Conservation (phyloP, 2,888 invertebrate species). For the Xanthorhoe spadicearia region DNA sequence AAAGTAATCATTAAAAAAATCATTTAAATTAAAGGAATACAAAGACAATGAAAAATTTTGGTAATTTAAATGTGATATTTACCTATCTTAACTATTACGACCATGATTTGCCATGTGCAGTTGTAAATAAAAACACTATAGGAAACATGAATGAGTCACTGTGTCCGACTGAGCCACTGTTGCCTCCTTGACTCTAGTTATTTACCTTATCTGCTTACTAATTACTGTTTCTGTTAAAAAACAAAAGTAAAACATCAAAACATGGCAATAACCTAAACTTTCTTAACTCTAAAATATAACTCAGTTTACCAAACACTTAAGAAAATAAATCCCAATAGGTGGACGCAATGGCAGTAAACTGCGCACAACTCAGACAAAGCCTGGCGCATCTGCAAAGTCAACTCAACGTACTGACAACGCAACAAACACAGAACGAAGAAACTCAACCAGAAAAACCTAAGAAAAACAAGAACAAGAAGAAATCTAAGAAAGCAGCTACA, state of each 20-base stretch:
- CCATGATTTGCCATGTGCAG: too few relatives aligned
- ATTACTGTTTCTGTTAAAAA: background rate
- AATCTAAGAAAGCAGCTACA: constrained; percentile 53
- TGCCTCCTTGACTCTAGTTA: too few relatives aligned
- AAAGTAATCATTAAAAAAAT: too few relatives aligned
- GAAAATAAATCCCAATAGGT: constrained; percentile 61
- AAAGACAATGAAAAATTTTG: too few relatives aligned
- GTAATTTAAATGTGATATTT: too few relatives aligned
- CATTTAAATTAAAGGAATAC: too few relatives aligned
- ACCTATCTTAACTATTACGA: too few relatives aligned
- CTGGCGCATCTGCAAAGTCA: constrained; percentile 85
- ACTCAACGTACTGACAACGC: constrained; percentile 76
- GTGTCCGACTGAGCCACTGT: too few relatives aligned
- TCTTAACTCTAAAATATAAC: background rate
- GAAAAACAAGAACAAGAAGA: constrained; percentile 74
- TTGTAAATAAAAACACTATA: too few relatives aligned
- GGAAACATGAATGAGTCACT: too few relatives aligned
- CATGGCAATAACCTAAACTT: background rate
- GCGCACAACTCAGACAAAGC: constrained; percentile 85
- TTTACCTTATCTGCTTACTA: too few relatives aligned
- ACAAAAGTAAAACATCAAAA: background rate
- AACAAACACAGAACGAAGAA: constrained; percentile 59
- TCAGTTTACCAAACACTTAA: background rate
- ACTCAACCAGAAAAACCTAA: constrained; percentile 71
- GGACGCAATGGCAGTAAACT: constrained; percentile 86